A percentile compares a stretch with the other conserved stretches of the same genome.
Conservation (phyloP, 2,797 vertebrate species). For the Nannoperca obscura region DNA sequence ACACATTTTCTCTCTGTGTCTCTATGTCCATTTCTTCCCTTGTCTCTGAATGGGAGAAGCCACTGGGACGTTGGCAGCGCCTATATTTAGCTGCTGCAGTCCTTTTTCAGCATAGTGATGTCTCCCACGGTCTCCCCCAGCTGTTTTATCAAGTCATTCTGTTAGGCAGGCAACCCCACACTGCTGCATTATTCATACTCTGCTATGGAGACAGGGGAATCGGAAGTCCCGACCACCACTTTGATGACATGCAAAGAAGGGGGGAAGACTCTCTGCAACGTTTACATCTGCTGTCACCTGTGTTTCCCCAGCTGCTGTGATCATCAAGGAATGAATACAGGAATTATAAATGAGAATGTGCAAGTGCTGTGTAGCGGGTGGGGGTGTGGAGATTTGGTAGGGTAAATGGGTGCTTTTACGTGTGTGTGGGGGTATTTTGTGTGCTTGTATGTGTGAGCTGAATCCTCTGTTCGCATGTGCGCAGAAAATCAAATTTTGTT, state of each 20-base stretch:
- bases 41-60: slow-evolving; percentile 31
- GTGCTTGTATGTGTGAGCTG: slow-evolving; percentile 6
- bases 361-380: slow-evolving; percentile 6
- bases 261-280: slow-evolving; percentile 48
- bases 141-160: slow-evolving; percentile 77
- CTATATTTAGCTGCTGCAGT: slow-evolving; percentile 71
- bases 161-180: slow-evolving; percentile 78
- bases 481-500: slow-evolving; percentile 49
- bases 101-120: slow-evolving; percentile 54
- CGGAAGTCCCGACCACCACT: slow-evolving; percentile 78
- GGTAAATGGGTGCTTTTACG: slow-evolving; percentile 33
- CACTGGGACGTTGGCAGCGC: slow-evolving; percentile 33
- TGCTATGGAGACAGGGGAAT: slow-evolving; percentile 76
- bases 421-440: slow-evolving; percentile 5
- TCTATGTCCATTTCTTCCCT: slow-evolving; percentile 11
- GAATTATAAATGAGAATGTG: slow-evolving; percentile 52
- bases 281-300: slow-evolving; percentile 68
- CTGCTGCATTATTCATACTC: slow-evolving; percentile 81
- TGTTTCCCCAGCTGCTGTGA: slow-evolving; percentile 66
- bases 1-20: background rate
- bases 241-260: slow-evolving; percentile 79
- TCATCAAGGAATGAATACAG: slow-evolving; percentile 53
- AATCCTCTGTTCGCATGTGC: slow-evolving; percentile 24
- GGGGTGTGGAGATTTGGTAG: slow-evolving; percentile 21
- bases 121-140: slow-evolving; percentile 70